Conservation (phyloP, 2,888 invertebrate species). For the Temnothorax rugatulus region DNA sequence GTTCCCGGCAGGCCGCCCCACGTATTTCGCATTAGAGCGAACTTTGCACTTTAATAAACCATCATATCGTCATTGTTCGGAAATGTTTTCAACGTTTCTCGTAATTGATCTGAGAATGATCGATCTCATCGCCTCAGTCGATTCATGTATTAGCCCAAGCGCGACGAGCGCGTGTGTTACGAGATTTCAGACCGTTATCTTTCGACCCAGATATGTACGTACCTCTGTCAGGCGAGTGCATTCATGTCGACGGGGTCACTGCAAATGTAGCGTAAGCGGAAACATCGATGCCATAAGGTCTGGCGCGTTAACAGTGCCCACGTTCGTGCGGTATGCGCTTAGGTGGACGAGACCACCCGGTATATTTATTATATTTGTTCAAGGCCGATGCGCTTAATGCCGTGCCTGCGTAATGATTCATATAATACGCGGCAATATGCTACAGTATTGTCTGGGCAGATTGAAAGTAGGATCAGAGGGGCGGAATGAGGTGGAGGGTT, state of each 20-base stretch:
- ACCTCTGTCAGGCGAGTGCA: slow-evolving; percentile 6
- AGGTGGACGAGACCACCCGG: slow-evolving; percentile 41
- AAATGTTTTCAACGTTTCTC: background rate
- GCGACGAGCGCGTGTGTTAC: background rate
- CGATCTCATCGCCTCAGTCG: background rate
- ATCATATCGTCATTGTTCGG: background rate
- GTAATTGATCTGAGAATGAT: slow-evolving; percentile 22
- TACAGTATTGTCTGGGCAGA: slow-evolving; percentile 67
- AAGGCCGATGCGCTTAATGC: slow-evolving; percentile 67
- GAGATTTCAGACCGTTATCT: slow-evolving; percentile 31
- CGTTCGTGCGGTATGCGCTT: slow-evolving; percentile 9
- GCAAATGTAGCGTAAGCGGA: slow-evolving; percentile 70
- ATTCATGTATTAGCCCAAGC: too few species aligned
- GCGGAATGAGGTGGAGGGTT: slow-evolving; percentile 8
- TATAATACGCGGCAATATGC: slow-evolving; percentile 75
- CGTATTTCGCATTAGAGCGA: slow-evolving; percentile 40
- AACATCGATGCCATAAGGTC: slow-evolving; percentile 64
- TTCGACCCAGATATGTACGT: slow-evolving; percentile 39
- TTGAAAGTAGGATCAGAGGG: slow-evolving; percentile 15
- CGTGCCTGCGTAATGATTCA: slow-evolving; percentile 78
- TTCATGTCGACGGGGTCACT: slow-evolving; percentile 48
- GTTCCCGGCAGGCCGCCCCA: background rate
- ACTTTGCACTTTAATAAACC: slow-evolving; percentile 37
- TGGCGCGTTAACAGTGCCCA: slow-evolving; percentile 42
- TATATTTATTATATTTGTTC: slow-evolving; percentile 77